Percentiles rank a stretch among this genome's conserved stretches.
Evolutionary conservation across 2,113 vertebrate species (phyloP).

Genomic region (Gallinago jamesoni): DNA sequence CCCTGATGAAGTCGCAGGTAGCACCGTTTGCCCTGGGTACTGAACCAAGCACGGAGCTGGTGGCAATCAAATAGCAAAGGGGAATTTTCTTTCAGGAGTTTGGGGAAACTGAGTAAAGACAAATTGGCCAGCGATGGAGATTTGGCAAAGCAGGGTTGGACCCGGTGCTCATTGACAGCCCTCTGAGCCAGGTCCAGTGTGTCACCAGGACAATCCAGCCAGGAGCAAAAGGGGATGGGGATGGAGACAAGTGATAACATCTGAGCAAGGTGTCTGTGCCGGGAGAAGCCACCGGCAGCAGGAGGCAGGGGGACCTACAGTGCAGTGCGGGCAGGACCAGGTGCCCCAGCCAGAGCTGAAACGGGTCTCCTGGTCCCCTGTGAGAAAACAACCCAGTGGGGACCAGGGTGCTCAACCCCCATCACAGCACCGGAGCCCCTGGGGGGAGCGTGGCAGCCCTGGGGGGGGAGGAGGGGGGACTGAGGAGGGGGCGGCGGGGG

Average conservation of each 20-base stretch:
- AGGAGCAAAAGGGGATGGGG: background rate
- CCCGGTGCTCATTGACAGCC: background rate
- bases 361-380: background rate
- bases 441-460: background rate
- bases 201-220: background rate
- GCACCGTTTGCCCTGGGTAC: background rate
- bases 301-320: background rate
- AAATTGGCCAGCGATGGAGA: background rate
- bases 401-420: background rate
- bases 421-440: background rate
- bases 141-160: rapidly evolving
- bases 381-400: background rate
- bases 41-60: rapidly evolving
- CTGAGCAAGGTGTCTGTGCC: background rate
- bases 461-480: rapidly evolving
- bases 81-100: background rate
- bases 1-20: rapidly evolving
- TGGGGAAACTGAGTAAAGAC: background rate
- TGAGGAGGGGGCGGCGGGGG: background rate
- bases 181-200: background rate
- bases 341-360: background rate
- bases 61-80: background rate
- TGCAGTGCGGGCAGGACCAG: background rate
- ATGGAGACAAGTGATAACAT: background rate
- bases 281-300: background rate